A percentile compares a stretch with the other conserved stretches of the same genome.
Conservation (phyloP, 1,140 invertebrate genomes). For the Olivierus martensii region DNA sequence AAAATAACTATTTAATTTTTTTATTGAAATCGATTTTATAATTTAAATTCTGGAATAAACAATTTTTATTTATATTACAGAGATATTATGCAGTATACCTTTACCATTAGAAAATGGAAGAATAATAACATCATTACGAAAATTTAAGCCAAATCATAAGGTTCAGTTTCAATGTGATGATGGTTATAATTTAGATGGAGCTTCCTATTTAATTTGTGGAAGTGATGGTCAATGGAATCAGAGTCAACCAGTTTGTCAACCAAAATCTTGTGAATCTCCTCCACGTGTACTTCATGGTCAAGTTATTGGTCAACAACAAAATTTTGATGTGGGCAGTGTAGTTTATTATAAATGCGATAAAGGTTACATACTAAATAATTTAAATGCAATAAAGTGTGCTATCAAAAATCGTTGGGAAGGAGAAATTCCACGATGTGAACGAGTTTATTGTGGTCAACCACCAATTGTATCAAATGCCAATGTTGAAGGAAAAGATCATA, state of each 20-base stretch:
- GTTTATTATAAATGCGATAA: constrained; percentile 25
- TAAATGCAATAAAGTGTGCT: constrained; percentile 8
- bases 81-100: constrained; percentile 9
- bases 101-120: constrained; percentile 6
- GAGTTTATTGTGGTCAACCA: constrained; percentile 10
- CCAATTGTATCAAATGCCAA: background rate
- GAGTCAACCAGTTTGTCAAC: constrained; percentile 10
- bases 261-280: constrained; percentile 26
- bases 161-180: constrained; percentile 12
- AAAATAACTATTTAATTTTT: too few species aligned
- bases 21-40: too few species aligned
- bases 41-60: too few species aligned
- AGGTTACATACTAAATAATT: constrained; percentile 20
- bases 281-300: constrained; percentile 22
- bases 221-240: constrained; percentile 10
- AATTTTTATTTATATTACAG: background rate
- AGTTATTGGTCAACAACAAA: constrained; percentile 2
- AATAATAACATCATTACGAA: background rate
- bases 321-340: constrained; percentile 18
- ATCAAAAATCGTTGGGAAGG: constrained; percentile 13
- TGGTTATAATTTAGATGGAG: constrained; percentile 12
- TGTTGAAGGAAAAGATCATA: constrained; percentile 10
- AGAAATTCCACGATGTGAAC: constrained; percentile 11
- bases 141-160: constrained; percentile 1
- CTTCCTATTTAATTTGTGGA: constrained; percentile 2